Evolutionary conservation across 2,113 vertebrate genomes (phyloP).

Genomic region (Perccottus glenii): DNA sequence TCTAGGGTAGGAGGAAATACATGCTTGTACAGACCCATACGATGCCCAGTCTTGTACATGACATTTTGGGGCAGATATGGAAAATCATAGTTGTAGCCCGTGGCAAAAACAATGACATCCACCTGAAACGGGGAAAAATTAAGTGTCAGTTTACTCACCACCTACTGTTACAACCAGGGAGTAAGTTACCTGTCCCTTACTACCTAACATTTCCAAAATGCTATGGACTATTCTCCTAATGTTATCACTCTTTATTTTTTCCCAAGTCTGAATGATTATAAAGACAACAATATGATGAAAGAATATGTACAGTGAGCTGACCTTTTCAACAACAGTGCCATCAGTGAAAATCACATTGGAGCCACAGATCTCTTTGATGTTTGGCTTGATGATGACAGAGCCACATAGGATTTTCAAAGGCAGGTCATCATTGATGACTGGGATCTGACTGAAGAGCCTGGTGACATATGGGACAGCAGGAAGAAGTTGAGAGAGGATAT

Average conservation of each 20-base stretch:
- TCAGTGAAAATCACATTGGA: constrained; percentile 87
- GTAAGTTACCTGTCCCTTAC: no score
- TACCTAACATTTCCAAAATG: no score
- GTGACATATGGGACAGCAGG: background rate
- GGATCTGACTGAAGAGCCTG: constrained; percentile 78
- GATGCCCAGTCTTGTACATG: constrained; percentile 75
- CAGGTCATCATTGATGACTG: constrained; percentile 86
- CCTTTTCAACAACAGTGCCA: constrained; percentile 82
- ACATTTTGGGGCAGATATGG: constrained; percentile 80
- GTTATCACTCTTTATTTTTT: no score
- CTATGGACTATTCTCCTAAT: no score
- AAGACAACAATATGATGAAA: no score
- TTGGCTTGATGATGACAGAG: constrained; percentile 83
- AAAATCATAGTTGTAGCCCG: constrained; percentile 88
- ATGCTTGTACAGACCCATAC: constrained; percentile 84
- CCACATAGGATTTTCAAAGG: constrained; percentile 87
- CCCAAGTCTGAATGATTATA: no score
- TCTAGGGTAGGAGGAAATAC: constrained; percentile 84
- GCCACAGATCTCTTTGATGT: constrained; percentile 83
- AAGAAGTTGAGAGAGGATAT: background rate
- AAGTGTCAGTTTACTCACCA: no score
- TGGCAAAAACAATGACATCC: constrained; percentile 87
- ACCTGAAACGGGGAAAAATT: constrained; percentile 55
- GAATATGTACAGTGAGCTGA: constrained; percentile 2
- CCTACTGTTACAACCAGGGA: no score